Percentiles rank a stretch among this genome's conserved stretches.
These are phyloP conservation scores for Babyrousa celebensis DNA, from an alignment of 2,797 vertebrate species.

Conservation along the genomic window DNA sequence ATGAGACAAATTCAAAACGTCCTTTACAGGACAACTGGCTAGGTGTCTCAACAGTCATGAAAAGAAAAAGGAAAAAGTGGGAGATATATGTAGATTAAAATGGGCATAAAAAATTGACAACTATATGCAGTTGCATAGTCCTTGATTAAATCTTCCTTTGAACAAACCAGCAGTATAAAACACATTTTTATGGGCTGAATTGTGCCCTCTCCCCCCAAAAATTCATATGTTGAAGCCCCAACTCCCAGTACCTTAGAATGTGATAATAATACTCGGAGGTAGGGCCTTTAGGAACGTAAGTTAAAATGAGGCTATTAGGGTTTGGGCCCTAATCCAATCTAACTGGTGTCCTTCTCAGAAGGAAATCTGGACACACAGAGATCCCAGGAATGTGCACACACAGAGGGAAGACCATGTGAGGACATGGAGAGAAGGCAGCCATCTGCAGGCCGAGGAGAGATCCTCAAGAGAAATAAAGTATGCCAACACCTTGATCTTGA, in stretches of 20 bases:
- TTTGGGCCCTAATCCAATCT: background rate
- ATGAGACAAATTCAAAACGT: constrained; percentile 8
- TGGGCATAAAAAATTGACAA: background rate
- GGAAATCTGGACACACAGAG: background rate
- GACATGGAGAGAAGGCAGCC: background rate
- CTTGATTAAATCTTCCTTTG: constrained; percentile 23
- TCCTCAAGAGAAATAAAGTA: background rate
- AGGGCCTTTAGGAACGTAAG: background rate
- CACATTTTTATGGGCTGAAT: background rate
- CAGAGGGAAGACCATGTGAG: background rate
- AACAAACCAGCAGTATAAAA: constrained; percentile 25
- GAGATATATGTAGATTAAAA: background rate
- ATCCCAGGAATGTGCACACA: background rate
- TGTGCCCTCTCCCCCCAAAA: background rate
- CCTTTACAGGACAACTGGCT: constrained; percentile 8
- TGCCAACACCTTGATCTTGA: background rate
- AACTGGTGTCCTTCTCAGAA: background rate
- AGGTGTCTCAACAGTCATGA: background rate
- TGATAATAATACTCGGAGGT: background rate
- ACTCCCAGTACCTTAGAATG: background rate
- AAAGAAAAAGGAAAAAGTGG: background rate
- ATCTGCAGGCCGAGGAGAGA: background rate
- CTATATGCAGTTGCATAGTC: background rate
- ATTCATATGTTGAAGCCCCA: background rate
- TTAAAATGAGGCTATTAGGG: background rate